These are phyloP conservation scores for Poeciliopsis paucimaculata DNA, from an alignment of 2,797 vertebrate species.

Conservation along the genomic window DNA sequence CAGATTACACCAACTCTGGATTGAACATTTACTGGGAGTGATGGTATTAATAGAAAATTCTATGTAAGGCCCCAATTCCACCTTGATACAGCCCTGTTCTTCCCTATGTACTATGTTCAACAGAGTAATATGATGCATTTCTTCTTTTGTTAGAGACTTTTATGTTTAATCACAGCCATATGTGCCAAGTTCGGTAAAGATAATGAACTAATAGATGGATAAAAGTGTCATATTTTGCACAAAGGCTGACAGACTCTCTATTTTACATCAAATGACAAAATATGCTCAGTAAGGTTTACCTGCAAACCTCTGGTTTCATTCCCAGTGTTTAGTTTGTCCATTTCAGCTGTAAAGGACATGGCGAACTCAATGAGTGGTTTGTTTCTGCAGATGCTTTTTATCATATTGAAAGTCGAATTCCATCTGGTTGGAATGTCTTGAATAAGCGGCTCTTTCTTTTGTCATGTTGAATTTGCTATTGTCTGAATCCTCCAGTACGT, in stretches of 20 bases:
- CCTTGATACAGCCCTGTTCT: neutral
- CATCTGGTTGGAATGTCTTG: slow-evolving; percentile 4
- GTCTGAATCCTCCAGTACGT: neutral
- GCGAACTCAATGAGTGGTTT: neutral
- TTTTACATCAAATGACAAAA: neutral
- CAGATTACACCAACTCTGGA: too few relatives aligned
- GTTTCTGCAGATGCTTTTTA: neutral
- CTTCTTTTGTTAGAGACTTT: neutral
- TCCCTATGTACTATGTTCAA: neutral
- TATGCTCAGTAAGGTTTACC: neutral
- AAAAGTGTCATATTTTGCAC: neutral
- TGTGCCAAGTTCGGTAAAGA: neutral
- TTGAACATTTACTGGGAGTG: neutral
- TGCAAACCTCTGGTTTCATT: neutral
- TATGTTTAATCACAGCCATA: too few relatives aligned
- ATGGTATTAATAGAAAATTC: neutral
- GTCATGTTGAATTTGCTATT: neutral
- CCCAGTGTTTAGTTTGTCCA: neutral
- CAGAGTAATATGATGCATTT: neutral
- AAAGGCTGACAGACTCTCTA: neutral
- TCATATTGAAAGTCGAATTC: neutral
- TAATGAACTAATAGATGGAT: neutral
- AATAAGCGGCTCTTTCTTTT: neutral
- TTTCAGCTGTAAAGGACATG: neutral
- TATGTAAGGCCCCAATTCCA: neutral